phyloP scores from a whole-genome alignment of 2,797 vertebrate species.

The Spea hammondii region DNA sequence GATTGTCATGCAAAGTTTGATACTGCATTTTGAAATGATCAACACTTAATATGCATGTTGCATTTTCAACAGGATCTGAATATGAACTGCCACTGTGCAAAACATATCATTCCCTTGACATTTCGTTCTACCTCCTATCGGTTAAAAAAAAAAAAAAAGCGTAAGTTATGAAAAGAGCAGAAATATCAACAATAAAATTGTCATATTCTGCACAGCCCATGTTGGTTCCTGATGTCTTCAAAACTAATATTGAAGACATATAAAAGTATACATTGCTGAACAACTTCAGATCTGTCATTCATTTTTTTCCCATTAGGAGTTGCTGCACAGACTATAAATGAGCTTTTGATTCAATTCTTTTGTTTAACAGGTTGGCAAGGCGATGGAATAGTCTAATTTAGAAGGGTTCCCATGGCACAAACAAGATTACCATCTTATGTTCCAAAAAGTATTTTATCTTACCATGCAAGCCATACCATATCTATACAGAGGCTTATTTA shows the following conservation, averaged over 20 bases:
- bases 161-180: conserved; percentile 24
- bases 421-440: conserved; percentile 52
- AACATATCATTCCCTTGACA: conserved; percentile 23
- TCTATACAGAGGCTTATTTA: conserved; percentile 50
- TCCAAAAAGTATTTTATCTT: conserved; percentile 50
- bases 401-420: conserved; percentile 52
- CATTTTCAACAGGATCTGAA: conserved; percentile 13
- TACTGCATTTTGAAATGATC: conserved; percentile 1
- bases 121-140: conserved; percentile 29
- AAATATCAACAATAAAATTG: conserved; percentile 9
- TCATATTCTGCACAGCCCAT: conserved; percentile 14
- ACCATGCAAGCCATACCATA: conserved; percentile 43
- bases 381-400: conserved; percentile 52
- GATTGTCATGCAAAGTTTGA: conserved; percentile 2
- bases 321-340: conserved; percentile 48
- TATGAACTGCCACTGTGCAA: conserved; percentile 22
- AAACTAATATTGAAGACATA: conserved; percentile 46
- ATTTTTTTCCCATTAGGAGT: conserved; percentile 42
- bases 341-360: conserved; percentile 51
- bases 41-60: conserved; percentile 8
- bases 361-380: conserved; percentile 47
- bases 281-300: conserved; percentile 45
- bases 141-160: conserved; percentile 31
- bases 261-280: conserved; percentile 37
- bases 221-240: conserved; percentile 3